phyloP scores from a whole-genome alignment of 2,888 invertebrate genomes.

The Acleris sparsana region DNA sequence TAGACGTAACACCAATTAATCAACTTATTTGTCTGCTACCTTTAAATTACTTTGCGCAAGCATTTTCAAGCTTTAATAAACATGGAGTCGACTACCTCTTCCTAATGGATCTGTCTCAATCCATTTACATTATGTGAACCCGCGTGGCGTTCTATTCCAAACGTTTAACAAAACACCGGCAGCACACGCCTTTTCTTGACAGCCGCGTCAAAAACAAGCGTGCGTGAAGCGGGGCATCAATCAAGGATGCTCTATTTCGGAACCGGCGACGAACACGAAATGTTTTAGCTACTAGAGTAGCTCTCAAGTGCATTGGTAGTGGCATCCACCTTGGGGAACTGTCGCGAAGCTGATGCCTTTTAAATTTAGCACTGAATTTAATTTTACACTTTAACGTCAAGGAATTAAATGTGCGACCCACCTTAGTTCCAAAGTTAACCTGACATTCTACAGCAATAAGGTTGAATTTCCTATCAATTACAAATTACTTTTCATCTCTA shows the following conservation, averaged over 20 bases:
- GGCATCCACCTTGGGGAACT: conserved; percentile 11
- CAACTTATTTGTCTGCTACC: too few species aligned
- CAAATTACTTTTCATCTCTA: too few species aligned
- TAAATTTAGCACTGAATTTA: too few species aligned
- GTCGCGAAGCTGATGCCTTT: background rate
- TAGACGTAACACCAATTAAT: too few species aligned
- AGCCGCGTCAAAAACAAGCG: conserved; percentile 73
- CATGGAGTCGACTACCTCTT: conserved; percentile 40
- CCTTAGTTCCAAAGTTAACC: too few species aligned
- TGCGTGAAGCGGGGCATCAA: conserved; percentile 74
- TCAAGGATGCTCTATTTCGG: conserved; percentile 70
- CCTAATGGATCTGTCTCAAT: conserved; percentile 50
- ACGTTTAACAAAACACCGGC: conserved; percentile 62
- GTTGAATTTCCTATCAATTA: too few species aligned
- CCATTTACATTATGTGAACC: conserved; percentile 50
- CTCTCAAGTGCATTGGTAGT: conserved; percentile 26
- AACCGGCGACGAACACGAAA: conserved; percentile 52
- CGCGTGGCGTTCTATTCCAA: conserved; percentile 56
- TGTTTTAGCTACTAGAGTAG: conserved; percentile 14
- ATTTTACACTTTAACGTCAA: too few species aligned
- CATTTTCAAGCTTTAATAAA: background rate
- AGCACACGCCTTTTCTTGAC: conserved; percentile 70
- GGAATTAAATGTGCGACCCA: too few species aligned
- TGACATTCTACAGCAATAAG: too few species aligned
- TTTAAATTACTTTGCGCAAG: background rate